A percentile compares a stretch with the other conserved stretches of the same genome.
Conservation (phyloP, 2,888 invertebrate species). For the Monoplex corrugatus region DNA sequence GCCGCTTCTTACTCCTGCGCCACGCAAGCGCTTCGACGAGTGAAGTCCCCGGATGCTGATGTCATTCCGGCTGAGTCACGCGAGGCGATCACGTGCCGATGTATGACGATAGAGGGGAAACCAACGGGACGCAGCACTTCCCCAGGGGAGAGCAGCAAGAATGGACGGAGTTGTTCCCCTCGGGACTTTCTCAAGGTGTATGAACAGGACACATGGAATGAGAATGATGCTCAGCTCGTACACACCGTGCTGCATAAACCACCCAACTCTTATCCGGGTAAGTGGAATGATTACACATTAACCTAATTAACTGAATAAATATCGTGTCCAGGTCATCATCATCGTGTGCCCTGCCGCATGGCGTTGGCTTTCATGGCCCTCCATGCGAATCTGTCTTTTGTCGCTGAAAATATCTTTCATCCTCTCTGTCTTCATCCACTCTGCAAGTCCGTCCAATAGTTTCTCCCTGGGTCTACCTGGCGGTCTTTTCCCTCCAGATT, state of each 20-base stretch:
- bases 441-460: no score
- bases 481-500: no score
- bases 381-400: no score
- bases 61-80: background rate
- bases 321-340: no score
- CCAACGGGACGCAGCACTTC: background rate
- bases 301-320: no score
- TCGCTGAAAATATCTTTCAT: no score
- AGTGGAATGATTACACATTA: no score
- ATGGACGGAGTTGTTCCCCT: background rate
- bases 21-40: background rate
- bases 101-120: background rate
- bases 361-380: no score
- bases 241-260: constrained; percentile 46
- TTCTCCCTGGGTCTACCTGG: no score
- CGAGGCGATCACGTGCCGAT: constrained; percentile 22
- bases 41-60: background rate
- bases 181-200: background rate
- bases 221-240: background rate
- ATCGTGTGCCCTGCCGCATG: no score
- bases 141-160: background rate
- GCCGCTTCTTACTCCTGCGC: background rate
- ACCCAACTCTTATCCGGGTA: constrained; percentile 15
- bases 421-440: no score
- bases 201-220: constrained; percentile 26